These are phyloP conservation scores for Premnoplex brunnescens DNA, from an alignment of 2,797 vertebrate genomes.

Conservation along the genomic window DNA sequence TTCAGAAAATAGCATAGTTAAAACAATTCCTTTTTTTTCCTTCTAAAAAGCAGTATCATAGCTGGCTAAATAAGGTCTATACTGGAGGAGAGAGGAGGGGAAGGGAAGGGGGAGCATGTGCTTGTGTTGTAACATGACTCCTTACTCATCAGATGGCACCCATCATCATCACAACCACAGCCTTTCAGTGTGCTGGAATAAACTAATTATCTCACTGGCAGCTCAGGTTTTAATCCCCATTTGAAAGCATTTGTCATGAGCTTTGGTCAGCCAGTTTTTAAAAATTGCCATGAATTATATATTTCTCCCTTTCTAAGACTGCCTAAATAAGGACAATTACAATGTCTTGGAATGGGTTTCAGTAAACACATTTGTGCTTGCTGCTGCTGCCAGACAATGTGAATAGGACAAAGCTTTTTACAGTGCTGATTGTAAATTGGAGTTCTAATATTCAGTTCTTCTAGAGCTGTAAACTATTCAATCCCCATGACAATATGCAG, in stretches of 20 bases:
- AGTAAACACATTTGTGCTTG: slow-evolving; percentile 44
- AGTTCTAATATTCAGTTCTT: slow-evolving; percentile 15
- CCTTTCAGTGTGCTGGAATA: slow-evolving; percentile 47
- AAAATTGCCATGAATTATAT: slow-evolving; percentile 35
- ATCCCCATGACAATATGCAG: background rate
- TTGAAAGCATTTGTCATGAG: slow-evolving; percentile 48
- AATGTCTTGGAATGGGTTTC: slow-evolving; percentile 31
- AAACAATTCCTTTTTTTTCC: background rate
- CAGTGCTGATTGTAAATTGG: slow-evolving; percentile 29
- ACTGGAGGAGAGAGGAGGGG: background rate
- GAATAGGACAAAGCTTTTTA: slow-evolving; percentile 40
- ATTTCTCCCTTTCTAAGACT: slow-evolving; percentile 33
- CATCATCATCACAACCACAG: slow-evolving; percentile 45
- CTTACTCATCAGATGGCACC: slow-evolving; percentile 57
- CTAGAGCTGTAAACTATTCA: slow-evolving; percentile 5
- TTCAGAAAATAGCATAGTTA: slow-evolving; percentile 15
- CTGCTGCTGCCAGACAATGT: slow-evolving; percentile 33
- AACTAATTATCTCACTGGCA: slow-evolving; percentile 62
- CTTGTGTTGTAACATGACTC: slow-evolving; percentile 35
- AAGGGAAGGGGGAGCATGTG: background rate
- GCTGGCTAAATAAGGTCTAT: slow-evolving; percentile 48
- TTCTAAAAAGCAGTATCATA: background rate
- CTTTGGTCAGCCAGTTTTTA: slow-evolving; percentile 49
- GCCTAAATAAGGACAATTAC: slow-evolving; percentile 61
- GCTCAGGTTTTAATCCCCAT: slow-evolving; percentile 49